Base-by-base conservation (phyloP, 2,888 invertebrate species). In the Dryobotodes eremita region DNA sequence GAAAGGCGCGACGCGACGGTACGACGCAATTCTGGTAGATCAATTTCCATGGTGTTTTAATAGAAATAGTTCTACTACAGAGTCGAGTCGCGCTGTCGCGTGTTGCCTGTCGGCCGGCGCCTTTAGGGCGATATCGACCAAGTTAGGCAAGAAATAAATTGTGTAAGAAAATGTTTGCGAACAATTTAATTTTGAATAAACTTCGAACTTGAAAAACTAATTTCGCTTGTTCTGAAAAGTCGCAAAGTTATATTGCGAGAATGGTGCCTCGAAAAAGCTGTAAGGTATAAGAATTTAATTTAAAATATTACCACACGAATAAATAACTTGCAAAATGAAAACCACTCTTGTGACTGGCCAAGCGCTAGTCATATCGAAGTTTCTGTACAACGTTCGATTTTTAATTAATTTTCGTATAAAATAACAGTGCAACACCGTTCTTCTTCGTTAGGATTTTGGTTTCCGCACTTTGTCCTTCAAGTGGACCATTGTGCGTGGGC, bases 251-350 rank as follows among this genome's bases (percentile, higher is more conserved):
- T 50, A 50, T 31, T 50, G 20, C 50, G 31, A 79, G 31, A 50
- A 68, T 23, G 26, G 5, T 50, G 23, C 31, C 23, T 42, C 26
- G 5, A 62, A 20, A 42, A n/a, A 23, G 8, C 7, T 42, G 23
- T 6, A 1, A 15, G 5, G 36, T 42, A 42, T 42, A 42, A 5
- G 23, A 77, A 59, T 79, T 68, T 79, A 31, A 79, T 79, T 50
- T 31, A 20, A 69, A 59, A n/a, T 59, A 5, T 50, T 50, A 26
- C 26, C 17, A 8, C 7, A 36, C 13, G 5, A 75, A 42, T 61
- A 31, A 59, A 62, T 61, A 46, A 55, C 26, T 36, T 77, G 42
- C 5, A 48, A 23, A 36, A 77, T 26, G 7, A 31, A 64, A 64
- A 36, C 20, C 13, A 36, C 17, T 26, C 1, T 20, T 36, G 26